Evolutionary conservation across 2,888 invertebrate genomes (phyloP), one percentile per base, ranked within the genome.

Genomic region (Cosmorhoe ocellata): DNA sequence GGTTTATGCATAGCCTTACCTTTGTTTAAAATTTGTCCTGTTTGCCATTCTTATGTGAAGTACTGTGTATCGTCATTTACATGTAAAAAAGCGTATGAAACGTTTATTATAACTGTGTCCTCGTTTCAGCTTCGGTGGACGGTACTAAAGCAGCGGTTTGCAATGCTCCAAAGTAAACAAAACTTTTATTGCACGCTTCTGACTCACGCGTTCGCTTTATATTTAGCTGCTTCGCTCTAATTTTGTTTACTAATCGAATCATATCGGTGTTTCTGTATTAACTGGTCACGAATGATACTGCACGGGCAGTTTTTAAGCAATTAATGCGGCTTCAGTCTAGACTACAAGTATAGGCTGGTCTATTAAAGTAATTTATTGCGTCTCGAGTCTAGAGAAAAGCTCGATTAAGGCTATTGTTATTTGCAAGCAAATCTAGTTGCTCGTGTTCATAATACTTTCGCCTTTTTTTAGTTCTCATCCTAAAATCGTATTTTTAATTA

Each of bases 81-180:
- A 60, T 46, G 26, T 48, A 18, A 42, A 59, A 57, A 26, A 40
- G 39, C 55, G 58, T 60, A 41, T 51, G 59, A 38, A 61, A 56
- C 53, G 48, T 56, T 28, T 39, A 26, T 10, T 36, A 36, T 45
- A 40, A 50, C 39, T 63, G 39, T 66, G 64, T 74, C 75, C 71
- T 76, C 69, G 58, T 90, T 90, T 87, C 90, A 90, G 90, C 84
- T 88, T 84, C 76, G 84, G 90, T 84, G 90, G 90, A 73, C 90
- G 90, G 81, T 89, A 77, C 81, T 90, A 84, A 34, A 18, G 81
- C 73, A 79, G 73, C 77, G 78, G 77, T 74, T 78, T 82, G 76
- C 79, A 74, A 79, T 76, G 72, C 64, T 81, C 65, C 67, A 81
- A 88, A 87, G 90, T 90, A 90, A 89, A 89, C 55, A 64, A 64